A percentile compares a stretch with the other conserved stretches of the same genome.
Evolutionary conservation across 2,888 invertebrate genomes (phyloP).

Genomic region (Hypomecis atomaria): DNA sequence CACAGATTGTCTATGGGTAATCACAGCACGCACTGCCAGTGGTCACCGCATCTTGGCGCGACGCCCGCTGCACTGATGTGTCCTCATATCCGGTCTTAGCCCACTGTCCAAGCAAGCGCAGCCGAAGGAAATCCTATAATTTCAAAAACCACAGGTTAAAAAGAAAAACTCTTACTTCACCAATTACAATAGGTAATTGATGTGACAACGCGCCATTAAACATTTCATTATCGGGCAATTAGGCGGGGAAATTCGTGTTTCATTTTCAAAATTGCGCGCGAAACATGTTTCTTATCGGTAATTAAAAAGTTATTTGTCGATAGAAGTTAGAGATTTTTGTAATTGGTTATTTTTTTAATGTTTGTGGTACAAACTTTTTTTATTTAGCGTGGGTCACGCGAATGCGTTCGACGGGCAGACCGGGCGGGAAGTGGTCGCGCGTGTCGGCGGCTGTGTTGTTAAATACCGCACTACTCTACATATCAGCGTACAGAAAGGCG

Average conservation of each 20-base stretch:
- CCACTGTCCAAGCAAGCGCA: slow-evolving; percentile 63
- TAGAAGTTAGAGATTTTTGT: neutral
- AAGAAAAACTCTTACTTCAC: slow-evolving; percentile 67
- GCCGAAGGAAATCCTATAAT: slow-evolving; percentile 79
- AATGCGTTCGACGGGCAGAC: slow-evolving; percentile 72
- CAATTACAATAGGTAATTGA: slow-evolving; percentile 66
- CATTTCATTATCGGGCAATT: slow-evolving; percentile 46
- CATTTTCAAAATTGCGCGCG: slow-evolving; percentile 41
- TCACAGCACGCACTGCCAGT: slow-evolving; percentile 53
- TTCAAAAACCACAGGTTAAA: slow-evolving; percentile 70
- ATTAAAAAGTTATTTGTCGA: neutral
- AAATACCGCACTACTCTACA: slow-evolving; percentile 81
- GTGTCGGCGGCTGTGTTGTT: slow-evolving; percentile 73
- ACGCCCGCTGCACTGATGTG: slow-evolving; percentile 51
- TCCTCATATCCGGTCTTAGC: slow-evolving; percentile 66
- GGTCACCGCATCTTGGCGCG: slow-evolving; percentile 60
- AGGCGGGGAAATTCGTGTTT: slow-evolving; percentile 47
- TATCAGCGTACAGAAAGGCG: slow-evolving; percentile 68
- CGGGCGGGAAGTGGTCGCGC: slow-evolving; percentile 76
- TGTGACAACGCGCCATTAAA: slow-evolving; percentile 39
- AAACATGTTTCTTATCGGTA: neutral
- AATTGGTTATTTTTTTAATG: slow-evolving; percentile 14
- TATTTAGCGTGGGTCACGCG: slow-evolving; percentile 52
- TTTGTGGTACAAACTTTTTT: slow-evolving; percentile 55
- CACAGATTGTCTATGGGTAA: slow-evolving; percentile 54